Percentiles rank a stretch among this genome's conserved stretches.
These are phyloP conservation scores for Pachydiplax longipennis DNA, from an alignment of 2,888 invertebrate genomes.

Conservation along the genomic window DNA sequence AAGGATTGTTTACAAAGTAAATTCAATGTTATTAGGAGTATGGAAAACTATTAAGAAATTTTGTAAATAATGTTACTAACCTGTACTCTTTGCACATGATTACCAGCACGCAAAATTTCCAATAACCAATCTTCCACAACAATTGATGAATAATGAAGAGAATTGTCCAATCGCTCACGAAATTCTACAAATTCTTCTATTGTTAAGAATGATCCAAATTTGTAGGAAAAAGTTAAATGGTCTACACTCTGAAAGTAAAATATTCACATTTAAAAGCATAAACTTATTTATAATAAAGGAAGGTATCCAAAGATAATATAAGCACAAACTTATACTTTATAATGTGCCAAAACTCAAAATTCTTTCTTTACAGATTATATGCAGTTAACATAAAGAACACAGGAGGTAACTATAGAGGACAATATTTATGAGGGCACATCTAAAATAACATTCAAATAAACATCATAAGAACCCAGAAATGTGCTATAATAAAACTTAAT, in stretches of 20 bases:
- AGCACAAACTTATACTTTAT: not conserved
- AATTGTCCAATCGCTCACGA: conserved; percentile 79
- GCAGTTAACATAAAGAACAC: too few species aligned
- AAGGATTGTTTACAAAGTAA: too few species aligned
- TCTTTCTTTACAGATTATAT: not conserved
- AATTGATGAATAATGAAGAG: conserved; percentile 76
- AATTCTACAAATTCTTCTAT: conserved; percentile 89
- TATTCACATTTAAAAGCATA: not conserved
- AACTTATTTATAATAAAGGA: not conserved
- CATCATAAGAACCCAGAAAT: too few species aligned
- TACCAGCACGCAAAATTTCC: conserved; percentile 68
- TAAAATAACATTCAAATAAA: too few species aligned
- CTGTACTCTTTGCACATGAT: conserved; percentile 53
- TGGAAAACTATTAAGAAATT: too few species aligned
- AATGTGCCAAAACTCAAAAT: not conserved
- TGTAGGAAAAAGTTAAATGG: conserved; percentile 90
- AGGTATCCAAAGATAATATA: not conserved
- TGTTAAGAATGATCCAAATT: conserved; percentile 93
- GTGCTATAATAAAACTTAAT: too few species aligned
- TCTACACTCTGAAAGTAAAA: conserved; percentile 76
- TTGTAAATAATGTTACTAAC: not conserved
- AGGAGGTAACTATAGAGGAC: too few species aligned
- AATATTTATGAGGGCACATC: too few species aligned
- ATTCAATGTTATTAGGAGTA: too few species aligned
- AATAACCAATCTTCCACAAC: conserved; percentile 74